Percentiles rank a stretch among this genome's conserved stretches.
These are phyloP conservation scores for Aleadryas rufinucha DNA, from an alignment of 2,113 vertebrate genomes.

Conservation along the genomic window DNA sequence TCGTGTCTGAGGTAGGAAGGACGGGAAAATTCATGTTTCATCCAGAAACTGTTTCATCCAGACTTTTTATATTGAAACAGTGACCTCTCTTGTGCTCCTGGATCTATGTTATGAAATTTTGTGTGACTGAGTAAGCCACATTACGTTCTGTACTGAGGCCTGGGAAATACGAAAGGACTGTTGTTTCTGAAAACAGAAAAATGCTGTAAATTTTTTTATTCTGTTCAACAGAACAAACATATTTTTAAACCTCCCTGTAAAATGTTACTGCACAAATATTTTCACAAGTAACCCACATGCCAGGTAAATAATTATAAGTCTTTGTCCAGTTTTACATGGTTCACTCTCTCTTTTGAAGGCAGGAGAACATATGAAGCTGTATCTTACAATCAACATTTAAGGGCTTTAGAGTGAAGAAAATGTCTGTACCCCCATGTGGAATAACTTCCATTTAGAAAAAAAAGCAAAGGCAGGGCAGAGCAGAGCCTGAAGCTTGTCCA, in stretches of 20 bases:
- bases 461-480: not conserved
- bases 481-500: not conserved
- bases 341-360: not conserved
- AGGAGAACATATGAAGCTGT: not conserved
- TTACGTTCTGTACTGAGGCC: not conserved
- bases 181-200: constrained; percentile 62
- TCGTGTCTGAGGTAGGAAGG: not conserved
- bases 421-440: not conserved
- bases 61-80: not conserved
- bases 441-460: not conserved
- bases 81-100: constrained; percentile 7
- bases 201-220: constrained; percentile 53
- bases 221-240: constrained; percentile 37
- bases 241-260: constrained; percentile 36
- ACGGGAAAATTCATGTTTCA: not conserved
- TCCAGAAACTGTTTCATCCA: not conserved
- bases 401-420: not conserved
- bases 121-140: not conserved
- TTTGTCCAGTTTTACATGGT: not conserved
- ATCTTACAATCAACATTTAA: not conserved
- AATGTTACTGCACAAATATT: constrained; percentile 47
- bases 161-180: constrained; percentile 33
- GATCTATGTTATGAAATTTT: constrained; percentile 9
- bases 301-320: constrained; percentile 12
- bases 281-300: constrained; percentile 1